phyloP scores from a whole-genome alignment of 1,140 invertebrate genomes.

The Tetramorium simillimum region DNA sequence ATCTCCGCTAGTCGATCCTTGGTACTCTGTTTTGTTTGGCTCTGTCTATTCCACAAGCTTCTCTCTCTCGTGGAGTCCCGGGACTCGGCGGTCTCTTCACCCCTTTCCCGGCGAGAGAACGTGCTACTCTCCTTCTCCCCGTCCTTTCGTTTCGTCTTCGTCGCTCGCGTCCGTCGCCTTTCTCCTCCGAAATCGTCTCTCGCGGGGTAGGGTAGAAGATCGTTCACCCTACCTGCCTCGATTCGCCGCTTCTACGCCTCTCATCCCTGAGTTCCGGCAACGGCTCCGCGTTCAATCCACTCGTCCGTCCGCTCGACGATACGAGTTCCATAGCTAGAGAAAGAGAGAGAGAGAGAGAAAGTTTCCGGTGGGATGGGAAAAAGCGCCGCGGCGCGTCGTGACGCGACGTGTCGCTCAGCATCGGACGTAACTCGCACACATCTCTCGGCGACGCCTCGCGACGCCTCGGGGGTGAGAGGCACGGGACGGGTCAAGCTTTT shows the following conservation, averaged over 20 bases:
- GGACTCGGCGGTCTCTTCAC: slow-evolving; percentile 63
- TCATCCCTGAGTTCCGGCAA: slow-evolving; percentile 52
- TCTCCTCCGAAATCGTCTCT: slow-evolving; percentile 54
- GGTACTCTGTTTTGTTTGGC: slow-evolving; percentile 45
- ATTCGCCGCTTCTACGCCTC: slow-evolving; percentile 55
- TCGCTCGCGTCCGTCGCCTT: slow-evolving; percentile 24
- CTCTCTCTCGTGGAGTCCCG: slow-evolving; percentile 68
- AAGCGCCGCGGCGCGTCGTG: not conserved
- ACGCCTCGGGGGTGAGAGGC: not conserved
- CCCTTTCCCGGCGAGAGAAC: slow-evolving; percentile 62
- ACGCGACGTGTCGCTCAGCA: slow-evolving; percentile 33
- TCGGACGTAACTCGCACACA: slow-evolving; percentile 40
- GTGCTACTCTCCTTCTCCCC: slow-evolving; percentile 8
- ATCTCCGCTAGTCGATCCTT: slow-evolving; percentile 36
- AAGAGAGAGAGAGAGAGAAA: not conserved
- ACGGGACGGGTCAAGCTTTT: slow-evolving; percentile 51
- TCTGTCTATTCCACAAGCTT: slow-evolving; percentile 52
- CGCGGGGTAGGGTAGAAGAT: slow-evolving; percentile 37
- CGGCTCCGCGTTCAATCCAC: slow-evolving; percentile 47
- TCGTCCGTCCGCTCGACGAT: slow-evolving; percentile 48
- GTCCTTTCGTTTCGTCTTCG: slow-evolving; percentile 24
- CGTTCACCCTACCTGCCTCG: slow-evolving; percentile 58
- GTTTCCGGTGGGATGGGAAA: not conserved
- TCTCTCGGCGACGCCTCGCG: not conserved
- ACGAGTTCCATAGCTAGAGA: slow-evolving; percentile 38